A percentile compares a stretch with the other conserved stretches of the same genome.
These are phyloP conservation scores for Pipistrellus pygmaeus DNA, from an alignment of 2,797 vertebrate species.

Conservation along the genomic window DNA sequence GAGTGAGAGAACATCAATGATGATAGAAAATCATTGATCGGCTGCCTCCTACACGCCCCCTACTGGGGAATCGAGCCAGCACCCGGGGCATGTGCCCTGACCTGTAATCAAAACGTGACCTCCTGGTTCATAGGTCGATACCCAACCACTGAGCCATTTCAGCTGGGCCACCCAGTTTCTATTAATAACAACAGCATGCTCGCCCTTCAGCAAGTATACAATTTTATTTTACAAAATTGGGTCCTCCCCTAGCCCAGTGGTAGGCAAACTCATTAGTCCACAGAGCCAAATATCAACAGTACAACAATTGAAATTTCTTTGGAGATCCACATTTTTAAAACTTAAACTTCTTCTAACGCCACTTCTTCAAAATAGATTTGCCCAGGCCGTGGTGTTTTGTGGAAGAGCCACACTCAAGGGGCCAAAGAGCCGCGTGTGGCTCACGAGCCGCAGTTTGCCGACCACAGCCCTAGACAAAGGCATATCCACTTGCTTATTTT, in stretches of 20 bases:
- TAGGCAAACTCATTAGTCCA: no score
- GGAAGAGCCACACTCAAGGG: no score
- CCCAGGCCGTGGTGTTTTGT: no score
- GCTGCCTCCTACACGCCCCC: background rate
- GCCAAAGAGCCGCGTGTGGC: no score
- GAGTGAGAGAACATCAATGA: background rate
- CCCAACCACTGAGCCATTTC: background rate
- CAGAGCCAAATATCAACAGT: no score
- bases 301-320: no score
- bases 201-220: background rate
- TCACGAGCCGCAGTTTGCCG: no score
- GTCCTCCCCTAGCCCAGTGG: background rate
- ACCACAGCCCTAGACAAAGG: background rate
- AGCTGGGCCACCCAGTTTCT: background rate
- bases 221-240: constrained; percentile 4
- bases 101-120: background rate
- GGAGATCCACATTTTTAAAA: no score
- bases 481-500: background rate
- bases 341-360: no score
- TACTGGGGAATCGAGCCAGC: no score
- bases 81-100: background rate
- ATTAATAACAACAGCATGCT: background rate
- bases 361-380: no score
- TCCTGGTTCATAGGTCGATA: background rate
- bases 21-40: background rate